A percentile compares a stretch with the other conserved stretches of the same genome.
phyloP scores from a whole-genome alignment of 2,113 vertebrate genomes.

The Gymnobelideus leadbeateri region DNA sequence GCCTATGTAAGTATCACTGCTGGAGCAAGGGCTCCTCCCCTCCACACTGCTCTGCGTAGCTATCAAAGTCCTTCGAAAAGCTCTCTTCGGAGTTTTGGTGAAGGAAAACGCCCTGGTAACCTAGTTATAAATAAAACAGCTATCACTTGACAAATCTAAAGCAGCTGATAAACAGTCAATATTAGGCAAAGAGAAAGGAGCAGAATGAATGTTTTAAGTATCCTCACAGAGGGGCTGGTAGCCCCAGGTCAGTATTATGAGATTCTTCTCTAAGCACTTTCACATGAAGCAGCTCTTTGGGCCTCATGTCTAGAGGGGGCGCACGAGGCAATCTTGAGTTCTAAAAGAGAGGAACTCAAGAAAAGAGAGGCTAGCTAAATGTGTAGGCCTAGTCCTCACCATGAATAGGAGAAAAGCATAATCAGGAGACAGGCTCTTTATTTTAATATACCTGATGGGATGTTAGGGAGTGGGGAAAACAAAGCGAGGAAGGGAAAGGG shows the following conservation, averaged over 20 bases:
- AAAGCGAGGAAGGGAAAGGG: no score
- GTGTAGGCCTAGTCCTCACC: not conserved
- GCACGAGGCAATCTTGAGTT: not conserved
- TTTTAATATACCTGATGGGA: not conserved
- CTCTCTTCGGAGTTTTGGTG: constrained; percentile 96
- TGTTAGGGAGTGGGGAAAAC: not conserved
- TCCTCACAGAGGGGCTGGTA: constrained; percentile 7
- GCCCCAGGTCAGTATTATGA: not conserved
- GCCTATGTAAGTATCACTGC: constrained; percentile 82
- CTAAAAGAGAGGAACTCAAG: not conserved
- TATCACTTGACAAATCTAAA: constrained; percentile 55
- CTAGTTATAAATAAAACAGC: constrained; percentile 79
- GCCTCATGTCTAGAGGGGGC: not conserved
- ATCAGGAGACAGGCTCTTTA: not conserved
- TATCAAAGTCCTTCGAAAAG: constrained; percentile 93
- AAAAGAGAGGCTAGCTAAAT: not conserved
- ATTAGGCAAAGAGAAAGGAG: constrained; percentile 16
- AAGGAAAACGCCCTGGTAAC: constrained; percentile 98
- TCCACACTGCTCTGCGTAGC: constrained; percentile 88
- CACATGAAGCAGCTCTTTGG: no score
- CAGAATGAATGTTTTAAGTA: not conserved
- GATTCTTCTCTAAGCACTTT: not conserved
- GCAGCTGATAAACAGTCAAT: constrained; percentile 14
- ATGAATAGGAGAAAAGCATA: not conserved
- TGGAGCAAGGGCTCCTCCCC: constrained; percentile 87